Conservation (phyloP, 2,113 vertebrate genomes). For the Cinclus mexicanus region DNA sequence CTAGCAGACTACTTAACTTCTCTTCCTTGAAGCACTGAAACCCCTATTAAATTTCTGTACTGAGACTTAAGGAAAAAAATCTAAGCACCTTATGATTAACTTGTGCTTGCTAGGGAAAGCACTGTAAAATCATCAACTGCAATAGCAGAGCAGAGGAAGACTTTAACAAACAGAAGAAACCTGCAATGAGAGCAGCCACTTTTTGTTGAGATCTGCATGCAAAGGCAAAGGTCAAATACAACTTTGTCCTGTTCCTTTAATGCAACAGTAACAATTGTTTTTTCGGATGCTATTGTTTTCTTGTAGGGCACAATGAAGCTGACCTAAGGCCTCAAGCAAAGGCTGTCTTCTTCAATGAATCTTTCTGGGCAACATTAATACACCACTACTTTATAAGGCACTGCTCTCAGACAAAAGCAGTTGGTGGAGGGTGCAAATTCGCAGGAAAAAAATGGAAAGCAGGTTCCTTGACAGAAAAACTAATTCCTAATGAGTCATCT, state of each 20-base stretch:
- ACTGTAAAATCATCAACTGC: background rate
- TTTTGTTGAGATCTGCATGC: background rate
- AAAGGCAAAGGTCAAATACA: background rate
- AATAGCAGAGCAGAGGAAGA: background rate
- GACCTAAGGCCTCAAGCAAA: background rate
- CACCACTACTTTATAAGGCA: background rate
- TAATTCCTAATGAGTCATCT: background rate
- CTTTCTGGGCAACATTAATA: background rate
- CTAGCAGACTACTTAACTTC: conserved; percentile 37
- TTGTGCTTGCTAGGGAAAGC: background rate
- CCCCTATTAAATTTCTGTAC: conserved; percentile 22
- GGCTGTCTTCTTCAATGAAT: background rate
- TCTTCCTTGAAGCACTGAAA: conserved; percentile 43
- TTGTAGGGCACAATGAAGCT: background rate
- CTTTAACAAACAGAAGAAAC: background rate
- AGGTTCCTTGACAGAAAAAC: background rate
- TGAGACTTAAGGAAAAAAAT: background rate
- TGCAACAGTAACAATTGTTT: background rate
- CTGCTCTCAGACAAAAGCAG: background rate
- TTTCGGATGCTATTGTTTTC: background rate
- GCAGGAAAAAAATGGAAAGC: background rate
- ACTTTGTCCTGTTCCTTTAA: background rate
- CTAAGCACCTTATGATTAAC: conserved; percentile 31
- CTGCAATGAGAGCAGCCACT: background rate
- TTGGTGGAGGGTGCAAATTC: background rate